Base-by-base conservation (phyloP, 1,140 invertebrate genomes). In the Neoseiulus cucumeris region DNA sequence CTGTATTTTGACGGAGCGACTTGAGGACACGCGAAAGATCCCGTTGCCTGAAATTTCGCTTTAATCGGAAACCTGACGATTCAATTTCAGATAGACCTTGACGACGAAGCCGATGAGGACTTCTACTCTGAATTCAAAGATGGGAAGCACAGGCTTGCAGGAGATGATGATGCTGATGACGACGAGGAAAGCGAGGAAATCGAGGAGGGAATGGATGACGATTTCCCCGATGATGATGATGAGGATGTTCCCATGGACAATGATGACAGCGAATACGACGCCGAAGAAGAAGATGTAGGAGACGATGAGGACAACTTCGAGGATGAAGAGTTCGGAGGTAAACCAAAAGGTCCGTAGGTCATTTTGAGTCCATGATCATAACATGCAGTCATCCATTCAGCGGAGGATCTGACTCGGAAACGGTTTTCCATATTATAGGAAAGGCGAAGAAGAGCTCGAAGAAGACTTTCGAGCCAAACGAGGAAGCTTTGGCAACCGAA, bases 121-220 rank as follows among this genome's bases (percentile, higher is more conserved):
- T 71, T 71, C 44, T 68, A 71, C 41, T 69, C 69, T 17, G 74
- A 69, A 25, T 73, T 75, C 69, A 69, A 73, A 45, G 70, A 68
- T 44, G 70, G 69, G 59, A 68, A 87, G 67, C 81, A 83, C n/a
- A 85, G 89, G 76, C 75, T 90, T 65, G 68, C 66, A 51, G 68
- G 71, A 42, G 66, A 66, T 64, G 68, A 69, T 14, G 72, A 70
- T n/a, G 69, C 68, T 44, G 69, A 69, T 66, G 66, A 68, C 51
- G 70, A 72, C 44, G 73, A 78, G 65, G 77, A 70, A 22, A 20
- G 66, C 71, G 64, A 73, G 68, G 55, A 67, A 72, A 1, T 72
- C 68, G 25, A 75, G 71, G 68, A 72, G 69, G 66, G 73, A 71
- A 68, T 64, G 39, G 67, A 70, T 45, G 28, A 9, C 51, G 71